phyloP scores from a whole-genome alignment of 2,113 vertebrate genomes.

The Coptodon bakossiorum region DNA sequence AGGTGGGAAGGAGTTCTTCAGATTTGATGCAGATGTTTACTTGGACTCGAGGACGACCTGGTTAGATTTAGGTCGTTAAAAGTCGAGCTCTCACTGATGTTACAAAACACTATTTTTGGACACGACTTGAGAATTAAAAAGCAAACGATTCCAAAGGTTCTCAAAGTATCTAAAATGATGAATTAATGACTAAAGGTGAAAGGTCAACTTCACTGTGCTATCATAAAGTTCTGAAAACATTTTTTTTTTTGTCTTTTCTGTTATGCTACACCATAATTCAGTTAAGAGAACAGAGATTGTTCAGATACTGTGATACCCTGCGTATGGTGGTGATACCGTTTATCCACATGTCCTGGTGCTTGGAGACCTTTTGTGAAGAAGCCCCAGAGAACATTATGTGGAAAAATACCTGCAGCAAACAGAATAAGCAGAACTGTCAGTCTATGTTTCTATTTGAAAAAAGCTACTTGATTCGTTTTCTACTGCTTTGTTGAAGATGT shows the following conservation, averaged over 20 bases:
- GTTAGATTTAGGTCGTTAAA: background rate
- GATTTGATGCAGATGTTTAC: background rate
- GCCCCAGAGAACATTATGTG: background rate
- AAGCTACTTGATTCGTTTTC: background rate
- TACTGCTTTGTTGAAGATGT: background rate
- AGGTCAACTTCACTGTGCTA: background rate
- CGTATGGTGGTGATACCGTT: background rate
- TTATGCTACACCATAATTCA: background rate
- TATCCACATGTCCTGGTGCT: background rate
- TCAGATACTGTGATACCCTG: background rate
- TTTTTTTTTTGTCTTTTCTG: background rate
- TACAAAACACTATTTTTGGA: background rate
- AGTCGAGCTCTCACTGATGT: background rate
- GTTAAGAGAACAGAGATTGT: background rate
- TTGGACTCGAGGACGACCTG: fast-evolving
- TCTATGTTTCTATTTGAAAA: background rate
- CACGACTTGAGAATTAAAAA: background rate
- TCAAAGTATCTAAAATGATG: background rate
- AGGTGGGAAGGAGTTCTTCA: background rate
- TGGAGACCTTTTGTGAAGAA: background rate
- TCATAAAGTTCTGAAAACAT: background rate
- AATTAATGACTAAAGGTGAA: background rate
- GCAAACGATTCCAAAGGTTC: background rate
- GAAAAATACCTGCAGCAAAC: background rate
- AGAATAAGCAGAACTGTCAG: background rate